Percentiles rank a stretch among this genome's conserved stretches.
Conservation (phyloP, 1,140 invertebrate genomes). For the Drosophila arizonae region DNA sequence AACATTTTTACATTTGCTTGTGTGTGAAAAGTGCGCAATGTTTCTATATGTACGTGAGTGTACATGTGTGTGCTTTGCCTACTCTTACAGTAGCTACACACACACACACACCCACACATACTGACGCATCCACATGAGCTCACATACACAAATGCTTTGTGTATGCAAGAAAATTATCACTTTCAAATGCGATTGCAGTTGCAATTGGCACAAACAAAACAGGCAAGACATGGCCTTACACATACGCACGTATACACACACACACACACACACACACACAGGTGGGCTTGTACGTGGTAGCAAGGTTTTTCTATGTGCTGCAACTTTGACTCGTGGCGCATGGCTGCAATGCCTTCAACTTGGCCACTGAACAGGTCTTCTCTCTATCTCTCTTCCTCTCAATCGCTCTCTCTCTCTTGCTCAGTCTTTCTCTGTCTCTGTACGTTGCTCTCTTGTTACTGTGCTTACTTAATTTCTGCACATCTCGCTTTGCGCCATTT, state of each 20-base stretch:
- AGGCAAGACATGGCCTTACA: too few species aligned
- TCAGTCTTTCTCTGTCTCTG: too few species aligned
- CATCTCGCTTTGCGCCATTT: slow-evolving; percentile 39
- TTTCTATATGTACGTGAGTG: too few species aligned
- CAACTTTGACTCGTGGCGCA: slow-evolving; percentile 34
- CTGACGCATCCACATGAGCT: too few species aligned
- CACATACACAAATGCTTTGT: not conserved
- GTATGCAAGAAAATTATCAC: slow-evolving; percentile 26
- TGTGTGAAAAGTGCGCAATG: too few species aligned
- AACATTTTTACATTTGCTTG: too few species aligned
- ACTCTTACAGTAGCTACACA: too few species aligned
- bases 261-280: too few species aligned
- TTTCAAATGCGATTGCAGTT: slow-evolving; percentile 67
- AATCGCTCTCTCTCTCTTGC: not conserved
- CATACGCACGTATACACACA: too few species aligned
- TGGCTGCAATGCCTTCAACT: slow-evolving; percentile 13
- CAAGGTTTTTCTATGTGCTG: not conserved
- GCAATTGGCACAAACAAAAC: slow-evolving; percentile 43
- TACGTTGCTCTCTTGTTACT: not conserved
- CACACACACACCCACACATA: too few species aligned
- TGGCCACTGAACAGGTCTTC: slow-evolving; percentile 2
- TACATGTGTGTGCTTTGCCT: too few species aligned
- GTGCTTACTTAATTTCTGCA: not conserved
- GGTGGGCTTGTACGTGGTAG: too few species aligned
- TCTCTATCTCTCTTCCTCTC: not conserved